Evolutionary conservation across 23 tunicate genomes (phyloP).

Genomic region (Trididemnum clinides): DNA sequence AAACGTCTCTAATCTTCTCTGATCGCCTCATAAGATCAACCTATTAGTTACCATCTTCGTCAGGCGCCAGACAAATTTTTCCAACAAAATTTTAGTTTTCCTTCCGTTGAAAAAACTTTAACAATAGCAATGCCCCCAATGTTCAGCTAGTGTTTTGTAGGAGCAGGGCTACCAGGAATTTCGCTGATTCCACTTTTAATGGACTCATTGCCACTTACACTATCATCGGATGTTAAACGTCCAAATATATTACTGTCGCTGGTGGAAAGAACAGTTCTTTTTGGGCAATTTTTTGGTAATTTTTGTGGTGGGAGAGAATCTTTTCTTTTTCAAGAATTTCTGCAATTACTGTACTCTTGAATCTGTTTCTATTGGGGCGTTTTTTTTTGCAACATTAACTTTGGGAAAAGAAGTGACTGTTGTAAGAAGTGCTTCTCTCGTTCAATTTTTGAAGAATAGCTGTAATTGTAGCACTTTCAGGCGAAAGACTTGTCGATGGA

Average conservation of each 20-base stretch:
- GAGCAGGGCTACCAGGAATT: neutral
- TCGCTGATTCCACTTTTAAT: neutral
- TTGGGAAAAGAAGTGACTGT: neutral
- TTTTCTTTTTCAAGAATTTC: neutral
- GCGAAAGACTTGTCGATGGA: conserved; percentile 2
- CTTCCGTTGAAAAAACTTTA: conserved; percentile 7
- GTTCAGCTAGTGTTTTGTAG: neutral
- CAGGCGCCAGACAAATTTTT: neutral
- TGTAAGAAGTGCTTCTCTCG: neutral
- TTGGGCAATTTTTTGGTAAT: neutral
- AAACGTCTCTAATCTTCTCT: conserved; percentile 1
- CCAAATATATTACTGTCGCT: conserved; percentile 7
- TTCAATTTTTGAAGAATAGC: neutral
- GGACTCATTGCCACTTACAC: neutral
- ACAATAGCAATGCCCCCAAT: conserved; percentile 1
- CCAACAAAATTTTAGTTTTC: neutral
- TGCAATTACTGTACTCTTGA: neutral
- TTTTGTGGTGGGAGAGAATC: neutral
- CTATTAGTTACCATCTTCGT: neutral
- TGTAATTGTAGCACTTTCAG: neutral
- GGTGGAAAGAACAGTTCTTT: neutral
- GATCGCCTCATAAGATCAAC: neutral
- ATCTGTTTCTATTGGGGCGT: conserved; percentile 6
- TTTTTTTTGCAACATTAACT: neutral
- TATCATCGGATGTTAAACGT: neutral